Conservation (phyloP, 2,888 invertebrate genomes). For the Rhyacophila evoluta region DNA sequence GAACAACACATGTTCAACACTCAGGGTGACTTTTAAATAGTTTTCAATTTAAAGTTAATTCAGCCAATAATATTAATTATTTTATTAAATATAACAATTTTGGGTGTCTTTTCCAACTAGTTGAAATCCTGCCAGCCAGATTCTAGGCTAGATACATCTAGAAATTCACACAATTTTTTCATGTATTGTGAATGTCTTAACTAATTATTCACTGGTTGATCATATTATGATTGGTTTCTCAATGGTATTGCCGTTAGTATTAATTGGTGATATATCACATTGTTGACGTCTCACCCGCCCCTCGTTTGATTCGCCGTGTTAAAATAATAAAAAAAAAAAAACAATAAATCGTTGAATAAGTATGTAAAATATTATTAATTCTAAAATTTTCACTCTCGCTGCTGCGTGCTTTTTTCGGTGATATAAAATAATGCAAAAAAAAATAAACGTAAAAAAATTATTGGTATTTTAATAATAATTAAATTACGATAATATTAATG, state of each 20-base stretch:
- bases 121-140: no score
- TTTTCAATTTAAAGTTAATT: no score
- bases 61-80: no score
- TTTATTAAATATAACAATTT: no score
- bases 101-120: no score
- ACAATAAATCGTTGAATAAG: neutral
- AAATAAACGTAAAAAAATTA: neutral
- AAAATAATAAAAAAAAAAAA: neutral
- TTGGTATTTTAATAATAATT: conserved; percentile 7
- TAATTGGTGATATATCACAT: conserved; percentile 38
- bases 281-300: conserved; percentile 35
- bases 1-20: no score
- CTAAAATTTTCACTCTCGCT: conserved; percentile 6
- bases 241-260: neutral
- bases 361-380: neutral
- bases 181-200: no score
- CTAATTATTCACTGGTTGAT: no score
- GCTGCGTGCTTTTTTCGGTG: conserved; percentile 12
- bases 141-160: no score
- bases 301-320: neutral
- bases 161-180: no score
- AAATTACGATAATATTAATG: conserved; percentile 26
- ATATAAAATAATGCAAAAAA: conserved; percentile 1
- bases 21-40: no score
- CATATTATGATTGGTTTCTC: no score